These are phyloP conservation scores for Enteromius trimaculatus DNA, from an alignment of 2,797 vertebrate genomes.

Conservation along the genomic window DNA sequence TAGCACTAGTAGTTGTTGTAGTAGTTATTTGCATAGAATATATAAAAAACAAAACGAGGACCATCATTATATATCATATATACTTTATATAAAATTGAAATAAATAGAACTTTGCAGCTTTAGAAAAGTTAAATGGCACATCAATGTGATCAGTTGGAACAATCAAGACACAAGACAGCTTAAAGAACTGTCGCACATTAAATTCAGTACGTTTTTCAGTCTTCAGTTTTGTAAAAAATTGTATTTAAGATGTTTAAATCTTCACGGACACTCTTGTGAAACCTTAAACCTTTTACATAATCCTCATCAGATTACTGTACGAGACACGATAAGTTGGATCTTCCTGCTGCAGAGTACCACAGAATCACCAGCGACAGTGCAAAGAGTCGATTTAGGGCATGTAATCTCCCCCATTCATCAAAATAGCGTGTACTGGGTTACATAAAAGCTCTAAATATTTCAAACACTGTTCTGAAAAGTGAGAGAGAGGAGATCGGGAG, in stretches of 20 bases:
- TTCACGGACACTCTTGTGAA: background rate
- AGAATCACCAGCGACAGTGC: conserved; percentile 22
- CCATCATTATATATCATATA: background rate
- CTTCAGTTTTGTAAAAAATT: background rate
- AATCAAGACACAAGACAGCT: background rate
- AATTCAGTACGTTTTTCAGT: background rate
- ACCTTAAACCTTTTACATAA: conserved; percentile 56
- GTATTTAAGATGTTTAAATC: conserved; percentile 4
- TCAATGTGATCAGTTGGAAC: background rate
- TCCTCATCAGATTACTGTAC: conserved; percentile 47
- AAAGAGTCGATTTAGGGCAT: conserved; percentile 47
- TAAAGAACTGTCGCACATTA: background rate
- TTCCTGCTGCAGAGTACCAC: conserved; percentile 24
- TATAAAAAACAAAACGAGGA: too few species aligned
- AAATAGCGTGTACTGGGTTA: conserved; percentile 42
- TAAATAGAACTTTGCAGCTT: background rate
- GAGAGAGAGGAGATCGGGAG: background rate
- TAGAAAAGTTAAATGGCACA: background rate
- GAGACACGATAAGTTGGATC: conserved; percentile 24
- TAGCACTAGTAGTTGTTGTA: too few species aligned
- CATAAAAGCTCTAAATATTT: conserved; percentile 65
- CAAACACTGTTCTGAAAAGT: conserved; percentile 33
- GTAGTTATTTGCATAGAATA: too few species aligned
- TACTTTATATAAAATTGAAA: background rate
- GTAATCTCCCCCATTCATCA: conserved; percentile 40